Base-by-base conservation (phyloP, 1,140 invertebrate genomes). In the Lepeophtheirus salmonis region DNA sequence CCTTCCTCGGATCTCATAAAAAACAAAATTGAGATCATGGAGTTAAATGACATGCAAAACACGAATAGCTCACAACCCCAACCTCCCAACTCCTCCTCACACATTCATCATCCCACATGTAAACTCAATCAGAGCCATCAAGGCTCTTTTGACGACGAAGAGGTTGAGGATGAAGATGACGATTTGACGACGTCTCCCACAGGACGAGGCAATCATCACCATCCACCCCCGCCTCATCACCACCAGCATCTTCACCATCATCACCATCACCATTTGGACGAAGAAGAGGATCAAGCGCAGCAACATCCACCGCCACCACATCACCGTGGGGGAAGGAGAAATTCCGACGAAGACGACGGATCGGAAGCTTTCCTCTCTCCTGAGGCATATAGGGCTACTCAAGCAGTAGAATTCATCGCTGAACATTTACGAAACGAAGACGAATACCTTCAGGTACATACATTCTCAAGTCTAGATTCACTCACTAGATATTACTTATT, bases 321-420 rank as follows among this genome's bases (percentile, higher is more conserved):
- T 79, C 30, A 74, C 71, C 51, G 72, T 22, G 20, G 13, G 67
- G 70, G 63, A 63, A 65, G 54, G 48, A 62, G 26, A 53, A 58
- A 78, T 78, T 71, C 87, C 87, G 30, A 41, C 6, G 30, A 41
- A n/a, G 30, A 86, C 48, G 88, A 91, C 69, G 88, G 84, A 67
- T 89, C 86, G 0, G 87, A 92, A 69, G 87, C 86, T 1, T 77
- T 89, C 22, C 75, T 94, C 13, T 89, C 87, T 22, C 86, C 88
- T 0, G 90, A 95, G 71, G 89, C 91, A 0, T 70, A 71, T 62
- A 72, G 92, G 74, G 91, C 91, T 16, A 94, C 92, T 6, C 90
- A 97, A 72, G 91, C 91, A 1, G 90, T 97, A 0, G 89, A 92
- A 69, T 97, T 96, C 71, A 97, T 97, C 63, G 92, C 92, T 20